Conservation (phyloP, 1,140 invertebrate genomes). For the Zaprionus capensis region DNA sequence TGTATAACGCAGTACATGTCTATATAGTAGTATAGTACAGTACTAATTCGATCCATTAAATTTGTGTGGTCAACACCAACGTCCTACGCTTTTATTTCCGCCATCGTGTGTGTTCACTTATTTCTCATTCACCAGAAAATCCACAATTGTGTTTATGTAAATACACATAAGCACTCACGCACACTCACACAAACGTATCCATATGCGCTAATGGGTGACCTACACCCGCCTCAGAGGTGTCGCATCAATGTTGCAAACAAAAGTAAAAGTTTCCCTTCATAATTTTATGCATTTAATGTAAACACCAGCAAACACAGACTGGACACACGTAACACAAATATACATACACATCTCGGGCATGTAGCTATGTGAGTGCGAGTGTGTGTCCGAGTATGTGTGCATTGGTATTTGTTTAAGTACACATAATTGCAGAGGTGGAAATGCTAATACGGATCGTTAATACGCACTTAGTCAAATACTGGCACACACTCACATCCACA, state of each 20-base stretch:
- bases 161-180: background rate
- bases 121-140: background rate
- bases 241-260: background rate
- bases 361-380: background rate
- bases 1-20: background rate
- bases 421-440: conserved; percentile 2
- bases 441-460: background rate
- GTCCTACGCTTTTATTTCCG: background rate
- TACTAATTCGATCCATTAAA: background rate
- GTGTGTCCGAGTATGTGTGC: background rate
- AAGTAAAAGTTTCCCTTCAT: conserved; percentile 4
- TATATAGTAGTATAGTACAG: no score
- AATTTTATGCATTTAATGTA: conserved; percentile 4
- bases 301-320: background rate
- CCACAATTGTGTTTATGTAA: conserved; percentile 13
- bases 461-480: background rate
- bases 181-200: background rate
- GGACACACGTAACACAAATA: no score
- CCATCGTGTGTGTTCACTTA: background rate
- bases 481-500: background rate
- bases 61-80: background rate
- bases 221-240: background rate
- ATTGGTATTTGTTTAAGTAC: background rate
- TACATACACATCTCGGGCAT: background rate
- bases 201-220: background rate